Base-by-base conservation (phyloP, 2,113 vertebrate species). In the Typhlomys cinereus region DNA sequence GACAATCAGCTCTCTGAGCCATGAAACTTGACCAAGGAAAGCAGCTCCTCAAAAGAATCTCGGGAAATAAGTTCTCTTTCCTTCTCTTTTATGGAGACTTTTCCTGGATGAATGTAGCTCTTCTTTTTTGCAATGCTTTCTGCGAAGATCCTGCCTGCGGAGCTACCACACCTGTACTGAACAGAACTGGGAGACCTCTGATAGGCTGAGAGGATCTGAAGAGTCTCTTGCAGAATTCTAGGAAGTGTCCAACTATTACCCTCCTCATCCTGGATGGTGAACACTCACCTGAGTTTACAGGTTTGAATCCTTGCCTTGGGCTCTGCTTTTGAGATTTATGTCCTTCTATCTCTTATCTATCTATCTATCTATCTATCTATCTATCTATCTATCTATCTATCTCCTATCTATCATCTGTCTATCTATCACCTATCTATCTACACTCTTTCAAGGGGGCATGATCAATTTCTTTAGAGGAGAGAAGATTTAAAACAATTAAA, bases 81-180 rank as follows among this genome's bases (percentile, higher is more conserved):
- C 25, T 66, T 85, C 69, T 46, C 75, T 34, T 29, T 59, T 36
- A n/a, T 36, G 39, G 39, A 59, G 27, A 59, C 34, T 59, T 34
- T 31, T 66, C 34, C 36, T 25, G 13, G 15, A 12, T 46, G 1
- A 5, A n/a, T 44, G 4, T 4, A 36, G 18, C 25, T 83, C 23
- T 36, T 74, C 10, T 57, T 20, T 50, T 5, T 48, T 62, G 34
- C 6, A 64, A 10, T 2, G 17, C 25, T 64, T 41, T 44, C 57
- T 76, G 57, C 88, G 83, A 59, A 69, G 23, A 25, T 3, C 7
- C 36, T 18, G 52, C 41, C 52, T 34, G 54, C 39, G 7, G 66
- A 69, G 50, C 76, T 11, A 6, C 82, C 6, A 0, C 1, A 3
- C 9, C 31, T 18, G 10, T n/a, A n/a, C n/a, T n/a, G n/a, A n/a